phyloP scores from a whole-genome alignment of 2,113 vertebrate species.

The Forbesichthys agassizii region DNA sequence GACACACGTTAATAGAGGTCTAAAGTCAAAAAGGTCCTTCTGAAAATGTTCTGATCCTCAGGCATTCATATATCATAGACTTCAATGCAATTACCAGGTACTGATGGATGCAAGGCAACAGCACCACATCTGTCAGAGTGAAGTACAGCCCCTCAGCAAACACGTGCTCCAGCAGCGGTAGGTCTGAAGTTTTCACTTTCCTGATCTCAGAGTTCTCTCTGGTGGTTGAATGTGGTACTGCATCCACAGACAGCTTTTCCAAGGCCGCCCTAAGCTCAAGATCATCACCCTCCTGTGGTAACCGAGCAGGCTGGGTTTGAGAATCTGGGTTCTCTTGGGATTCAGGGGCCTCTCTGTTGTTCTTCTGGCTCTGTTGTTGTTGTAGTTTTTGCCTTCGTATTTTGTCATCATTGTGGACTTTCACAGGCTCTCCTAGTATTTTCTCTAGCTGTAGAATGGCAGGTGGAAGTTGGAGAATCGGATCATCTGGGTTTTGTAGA shows the following conservation, averaged over 20 bases:
- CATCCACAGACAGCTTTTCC: constrained; percentile 79
- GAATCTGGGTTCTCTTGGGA: constrained; percentile 3
- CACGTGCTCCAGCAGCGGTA: constrained; percentile 87
- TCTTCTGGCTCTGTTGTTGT: constrained; percentile 50
- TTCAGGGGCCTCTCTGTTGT: constrained; percentile 9
- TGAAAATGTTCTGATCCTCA: constrained; percentile 1
- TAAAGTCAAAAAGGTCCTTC: background rate
- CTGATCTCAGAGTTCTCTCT: constrained; percentile 86
- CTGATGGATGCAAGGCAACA: constrained; percentile 90
- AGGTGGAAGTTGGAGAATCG: constrained; percentile 69
- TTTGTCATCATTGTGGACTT: constrained; percentile 96
- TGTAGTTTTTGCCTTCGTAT: constrained; percentile 92
- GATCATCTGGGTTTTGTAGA: constrained; percentile 66
- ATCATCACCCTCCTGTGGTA: constrained; percentile 38
- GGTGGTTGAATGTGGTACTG: constrained; percentile 58
- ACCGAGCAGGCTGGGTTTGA: background rate
- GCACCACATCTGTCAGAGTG: constrained; percentile 91
- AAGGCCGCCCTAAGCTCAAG: constrained; percentile 86
- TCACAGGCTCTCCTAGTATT: constrained; percentile 88
- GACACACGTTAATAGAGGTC: background rate
- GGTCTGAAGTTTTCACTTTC: constrained; percentile 84
- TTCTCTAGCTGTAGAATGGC: constrained; percentile 85
- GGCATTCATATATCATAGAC: constrained; percentile 20
- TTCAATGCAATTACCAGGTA: constrained; percentile 85
- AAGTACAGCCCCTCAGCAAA: constrained; percentile 97